Evolutionary conservation across 2,113 vertebrate genomes (phyloP).

Genomic region (Spilogale gracilis): DNA sequence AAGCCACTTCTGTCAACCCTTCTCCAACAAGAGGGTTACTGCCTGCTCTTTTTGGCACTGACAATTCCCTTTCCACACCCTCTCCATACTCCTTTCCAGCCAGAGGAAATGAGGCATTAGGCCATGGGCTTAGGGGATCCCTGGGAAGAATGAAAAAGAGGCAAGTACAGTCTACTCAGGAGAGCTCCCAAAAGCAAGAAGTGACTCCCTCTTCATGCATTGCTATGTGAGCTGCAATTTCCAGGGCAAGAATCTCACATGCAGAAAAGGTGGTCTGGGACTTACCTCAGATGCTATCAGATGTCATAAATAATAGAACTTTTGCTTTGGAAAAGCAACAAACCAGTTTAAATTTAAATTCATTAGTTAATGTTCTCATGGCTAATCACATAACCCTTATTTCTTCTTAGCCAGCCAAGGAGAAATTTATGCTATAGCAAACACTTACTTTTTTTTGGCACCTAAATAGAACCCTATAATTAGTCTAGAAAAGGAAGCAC

Average conservation of each 20-base stretch:
- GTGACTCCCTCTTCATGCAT: background rate
- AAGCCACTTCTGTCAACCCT: background rate
- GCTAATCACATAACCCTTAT: conserved; percentile 9
- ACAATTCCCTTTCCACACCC: background rate
- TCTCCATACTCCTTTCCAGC: background rate
- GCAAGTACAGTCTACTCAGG: background rate
- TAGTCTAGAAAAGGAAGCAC: background rate
- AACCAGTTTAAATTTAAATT: conserved; percentile 24
- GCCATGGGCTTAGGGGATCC: background rate
- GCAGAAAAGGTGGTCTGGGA: background rate
- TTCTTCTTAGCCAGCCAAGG: conserved; percentile 40
- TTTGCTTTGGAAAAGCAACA: background rate
- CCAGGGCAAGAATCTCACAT: background rate
- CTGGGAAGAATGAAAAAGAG: background rate
- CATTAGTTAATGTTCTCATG: background rate
- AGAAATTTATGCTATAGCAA: conserved; percentile 47
- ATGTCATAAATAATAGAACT: background rate
- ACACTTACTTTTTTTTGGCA: background rate
- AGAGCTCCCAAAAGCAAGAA: background rate
- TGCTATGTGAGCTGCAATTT: background rate
- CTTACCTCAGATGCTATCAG: background rate
- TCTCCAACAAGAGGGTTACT: background rate
- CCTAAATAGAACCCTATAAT: background rate
- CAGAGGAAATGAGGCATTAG: conserved; percentile 39
- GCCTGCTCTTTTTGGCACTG: background rate